Base-by-base conservation (phyloP, 2,797 vertebrate species). In the Synanceia verrucosa region DNA sequence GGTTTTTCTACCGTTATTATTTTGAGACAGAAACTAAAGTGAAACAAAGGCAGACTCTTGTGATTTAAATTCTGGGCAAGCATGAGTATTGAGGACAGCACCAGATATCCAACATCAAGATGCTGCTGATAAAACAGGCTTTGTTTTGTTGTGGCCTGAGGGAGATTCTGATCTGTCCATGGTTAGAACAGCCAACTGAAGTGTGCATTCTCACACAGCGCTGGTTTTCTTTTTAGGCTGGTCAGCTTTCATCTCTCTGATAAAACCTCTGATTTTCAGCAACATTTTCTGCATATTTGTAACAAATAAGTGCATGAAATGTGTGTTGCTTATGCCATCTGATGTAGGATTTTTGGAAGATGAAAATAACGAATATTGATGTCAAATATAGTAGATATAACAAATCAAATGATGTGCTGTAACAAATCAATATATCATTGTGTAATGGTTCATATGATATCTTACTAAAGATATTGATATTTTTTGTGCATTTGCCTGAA, bases 101-200 rank as follows among this genome's bases (percentile, higher is more conserved):
- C 16, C 46, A 44, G 16, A 78, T 37, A 52, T 18, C 41, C 52
- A 73, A 60, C 14, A 21, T 14, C 31, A 68, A 69, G 56, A 80
- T 46, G 48, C 13, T 52, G 50, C 37, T 48, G 61, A 83, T 63
- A 62, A 81, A 79, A 73, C 37, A 58, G 23, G 31, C 39, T 44
- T 72, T 62, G 60, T 55, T 64, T 47, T 73, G 55, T 36, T 64
- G 36, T 47, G 44, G 70, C 65, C 65, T 48, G 39, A 48, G 43
- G 26, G 31, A 44, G 34, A 78, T 65, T n/a, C 28, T 48, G 37
- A 68, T 76, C 58, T 55, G 65, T 74, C 28, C 29, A 28, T 10
- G 8, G 5, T 62, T 33, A 37, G 18, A 31, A 34, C 39, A 6
- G n/a, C 44, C 29, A 31, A 41, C 31, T 64, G 13, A 62, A 59